A percentile compares a stretch with the other conserved stretches of the same genome.
phyloP scores from a whole-genome alignment of 2,113 vertebrate genomes.

The Neoarius graeffei region DNA sequence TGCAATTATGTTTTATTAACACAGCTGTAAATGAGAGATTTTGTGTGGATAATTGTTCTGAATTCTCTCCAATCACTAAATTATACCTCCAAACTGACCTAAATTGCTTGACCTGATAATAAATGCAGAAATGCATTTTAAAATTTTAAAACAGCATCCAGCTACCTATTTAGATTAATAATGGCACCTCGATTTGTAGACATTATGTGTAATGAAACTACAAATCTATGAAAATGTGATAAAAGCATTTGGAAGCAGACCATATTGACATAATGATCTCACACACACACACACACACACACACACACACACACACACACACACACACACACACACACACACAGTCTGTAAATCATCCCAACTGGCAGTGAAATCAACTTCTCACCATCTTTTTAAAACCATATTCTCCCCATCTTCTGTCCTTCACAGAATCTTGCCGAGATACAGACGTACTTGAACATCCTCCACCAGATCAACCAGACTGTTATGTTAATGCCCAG shows the following conservation, averaged over 20 bases:
- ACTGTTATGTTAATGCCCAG: constrained; percentile 75
- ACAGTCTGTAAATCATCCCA: neutral
- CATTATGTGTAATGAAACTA: neutral
- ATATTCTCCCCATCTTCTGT: constrained; percentile 1
- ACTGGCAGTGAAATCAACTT: neutral
- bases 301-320: too few species aligned
- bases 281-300: too few species aligned
- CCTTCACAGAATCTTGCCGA: constrained; percentile 87
- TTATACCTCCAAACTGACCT: neutral
- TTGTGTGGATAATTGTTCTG: neutral
- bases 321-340: neutral
- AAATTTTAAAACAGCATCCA: neutral
- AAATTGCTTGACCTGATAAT: neutral
- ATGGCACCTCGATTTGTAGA: neutral
- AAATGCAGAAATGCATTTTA: neutral
- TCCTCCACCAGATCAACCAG: constrained; percentile 91
- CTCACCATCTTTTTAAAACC: neutral
- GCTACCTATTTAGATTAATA: neutral
- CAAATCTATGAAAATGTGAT: neutral
- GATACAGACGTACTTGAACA: constrained; percentile 90
- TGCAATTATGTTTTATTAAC: constrained; percentile 3
- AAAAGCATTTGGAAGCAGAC: neutral
- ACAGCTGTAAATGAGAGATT: neutral
- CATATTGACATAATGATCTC: neutral
- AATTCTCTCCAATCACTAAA: neutral